These are phyloP conservation scores for Chlorodrepanis virens DNA, from an alignment of 2,113 vertebrate species.

Conservation along the genomic window DNA sequence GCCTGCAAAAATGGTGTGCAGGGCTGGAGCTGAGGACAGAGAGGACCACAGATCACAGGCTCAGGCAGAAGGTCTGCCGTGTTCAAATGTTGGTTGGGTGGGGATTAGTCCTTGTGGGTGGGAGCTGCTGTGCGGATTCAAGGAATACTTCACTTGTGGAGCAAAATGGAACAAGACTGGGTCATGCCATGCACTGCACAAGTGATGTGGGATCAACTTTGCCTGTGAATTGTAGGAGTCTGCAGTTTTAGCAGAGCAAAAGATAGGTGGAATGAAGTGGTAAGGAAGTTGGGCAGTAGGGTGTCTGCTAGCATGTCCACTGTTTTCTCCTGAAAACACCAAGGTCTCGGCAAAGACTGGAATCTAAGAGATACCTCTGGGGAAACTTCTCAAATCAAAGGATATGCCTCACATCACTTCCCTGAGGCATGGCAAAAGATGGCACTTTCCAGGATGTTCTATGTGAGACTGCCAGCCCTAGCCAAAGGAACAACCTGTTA, in stretches of 20 bases:
- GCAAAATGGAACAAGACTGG: neutral
- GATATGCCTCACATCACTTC: neutral
- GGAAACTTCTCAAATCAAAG: neutral
- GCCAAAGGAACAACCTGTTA: neutral
- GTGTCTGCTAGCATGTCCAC: neutral
- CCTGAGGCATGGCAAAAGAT: neutral
- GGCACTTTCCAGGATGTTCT: neutral
- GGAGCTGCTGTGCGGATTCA: rapidly evolving
- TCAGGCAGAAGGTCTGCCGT: rapidly evolving
- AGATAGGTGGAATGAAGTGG: too few relatives aligned
- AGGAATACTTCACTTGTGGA: neutral
- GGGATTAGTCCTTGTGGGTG: neutral
- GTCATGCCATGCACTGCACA: too few relatives aligned
- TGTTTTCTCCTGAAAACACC: neutral
- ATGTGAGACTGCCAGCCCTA: neutral
- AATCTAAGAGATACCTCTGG: neutral
- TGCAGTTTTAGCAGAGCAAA: neutral
- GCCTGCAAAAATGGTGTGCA: neutral
- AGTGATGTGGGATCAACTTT: neutral
- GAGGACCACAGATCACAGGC: neutral
- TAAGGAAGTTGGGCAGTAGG: neutral
- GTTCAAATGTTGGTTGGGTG: rapidly evolving
- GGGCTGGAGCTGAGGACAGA: neutral
- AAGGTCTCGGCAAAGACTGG: neutral
- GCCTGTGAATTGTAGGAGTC: neutral